Base-by-base conservation (phyloP, 2,888 invertebrate species). In the Tineola bisselliella region DNA sequence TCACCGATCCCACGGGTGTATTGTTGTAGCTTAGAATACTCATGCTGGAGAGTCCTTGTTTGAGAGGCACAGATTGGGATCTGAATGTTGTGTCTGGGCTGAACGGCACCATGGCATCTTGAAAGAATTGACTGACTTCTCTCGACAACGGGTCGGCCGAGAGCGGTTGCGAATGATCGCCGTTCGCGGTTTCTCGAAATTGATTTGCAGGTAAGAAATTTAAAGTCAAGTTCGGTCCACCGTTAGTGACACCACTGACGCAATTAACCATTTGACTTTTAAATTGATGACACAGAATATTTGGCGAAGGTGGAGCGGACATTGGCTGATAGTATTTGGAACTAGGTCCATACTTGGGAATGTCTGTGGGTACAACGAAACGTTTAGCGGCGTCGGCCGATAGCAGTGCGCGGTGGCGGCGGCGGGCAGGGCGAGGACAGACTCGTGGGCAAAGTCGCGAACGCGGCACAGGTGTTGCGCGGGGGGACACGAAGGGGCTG, bases 401-500 rank as follows among this genome's bases (percentile, higher is more conserved):
- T 11, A 84, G 66, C 10, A 75, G 79, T 60, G 81, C 81, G 2
- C 86, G 79, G 61, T 76, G 68, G 65, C 79, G 81, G 52, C 83
- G 72, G 11, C 78, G 81, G 58, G 78, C 82, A 19, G 76, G 77
- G 65, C 84, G 84, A 1, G 87, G 86, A 63, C 83, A 84, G 63
- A 84, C 84, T 1, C 88, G 84, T 6, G 89, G 89, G 1, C 89
- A 88, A 62, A 88, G 88, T 19, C 91, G 88, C 0, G 90, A 90
- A 19, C 93, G 88, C 4, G 91, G 90, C 60, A 93, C 90, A 5
- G 94, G 93, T 0, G 94, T 92, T 67, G 91, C 90, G 48, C 93
- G 84, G 0, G 95, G 95, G 66, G 94, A 94, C 12, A 95, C 94
- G 75, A 95, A 95, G 0, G 94, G 93, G 74, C 92, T 93, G 19